Evolutionary conservation across 2,113 vertebrate species (phyloP).

Genomic region (Sorex fumeus): DNA sequence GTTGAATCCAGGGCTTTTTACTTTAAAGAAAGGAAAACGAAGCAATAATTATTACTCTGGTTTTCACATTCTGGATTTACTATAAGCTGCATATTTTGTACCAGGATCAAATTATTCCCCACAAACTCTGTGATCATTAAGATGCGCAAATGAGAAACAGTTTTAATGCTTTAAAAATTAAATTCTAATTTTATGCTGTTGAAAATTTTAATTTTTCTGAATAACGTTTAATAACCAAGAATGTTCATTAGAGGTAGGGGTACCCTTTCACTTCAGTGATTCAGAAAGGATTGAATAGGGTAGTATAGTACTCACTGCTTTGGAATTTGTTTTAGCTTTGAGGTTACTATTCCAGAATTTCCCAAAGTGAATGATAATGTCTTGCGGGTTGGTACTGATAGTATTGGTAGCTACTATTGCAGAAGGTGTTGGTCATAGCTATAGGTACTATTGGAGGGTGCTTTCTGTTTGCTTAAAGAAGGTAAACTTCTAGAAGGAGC

Average conservation of each 20-base stretch:
- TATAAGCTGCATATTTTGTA: background rate
- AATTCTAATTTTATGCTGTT: slow-evolving; percentile 29
- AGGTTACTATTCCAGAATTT: background rate
- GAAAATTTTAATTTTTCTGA: slow-evolving; percentile 32
- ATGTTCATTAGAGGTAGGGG: background rate
- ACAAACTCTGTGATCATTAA: background rate
- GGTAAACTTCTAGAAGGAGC: no score
- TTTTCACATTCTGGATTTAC: slow-evolving; percentile 56
- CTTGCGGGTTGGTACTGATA: no score
- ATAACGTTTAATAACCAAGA: slow-evolving; percentile 42
- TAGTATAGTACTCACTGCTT: slow-evolving; percentile 41
- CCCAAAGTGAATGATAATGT: no score
- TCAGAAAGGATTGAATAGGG: background rate
- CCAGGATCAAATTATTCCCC: slow-evolving; percentile 21
- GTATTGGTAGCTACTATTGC: no score
- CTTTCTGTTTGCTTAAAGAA: no score
- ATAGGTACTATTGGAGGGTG: no score
- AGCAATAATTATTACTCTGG: background rate
- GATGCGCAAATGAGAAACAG: slow-evolving; percentile 36
- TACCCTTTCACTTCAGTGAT: background rate
- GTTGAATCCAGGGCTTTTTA: no score
- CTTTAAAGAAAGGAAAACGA: background rate
- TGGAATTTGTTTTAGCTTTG: slow-evolving; percentile 16
- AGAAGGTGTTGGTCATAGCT: no score
- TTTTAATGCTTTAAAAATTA: slow-evolving; percentile 18